Percentiles rank a stretch among this genome's conserved stretches.
These are phyloP conservation scores for Trichogramma evanescens DNA, from an alignment of 2,888 invertebrate species.

Conservation along the genomic window DNA sequence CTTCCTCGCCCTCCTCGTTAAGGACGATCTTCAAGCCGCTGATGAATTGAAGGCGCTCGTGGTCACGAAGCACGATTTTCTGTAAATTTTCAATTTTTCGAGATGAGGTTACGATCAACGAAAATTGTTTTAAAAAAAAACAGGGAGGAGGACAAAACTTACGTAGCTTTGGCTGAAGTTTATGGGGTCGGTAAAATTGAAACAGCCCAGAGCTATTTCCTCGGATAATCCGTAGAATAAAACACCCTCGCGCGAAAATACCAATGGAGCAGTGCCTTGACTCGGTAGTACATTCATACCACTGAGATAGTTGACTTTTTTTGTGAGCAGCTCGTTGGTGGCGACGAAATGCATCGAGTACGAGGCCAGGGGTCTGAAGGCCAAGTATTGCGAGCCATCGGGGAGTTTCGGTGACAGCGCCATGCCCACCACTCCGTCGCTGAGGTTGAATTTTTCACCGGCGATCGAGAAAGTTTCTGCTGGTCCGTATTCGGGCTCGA, in stretches of 20 bases:
- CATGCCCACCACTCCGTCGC: conserved; percentile 64
- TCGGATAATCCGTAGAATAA: conserved; percentile 41
- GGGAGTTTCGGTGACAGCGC: conserved; percentile 50
- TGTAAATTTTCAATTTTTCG: background rate
- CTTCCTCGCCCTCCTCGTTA: background rate
- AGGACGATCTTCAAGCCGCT: conserved; percentile 1
- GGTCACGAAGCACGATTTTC: background rate
- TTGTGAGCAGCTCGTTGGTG: background rate
- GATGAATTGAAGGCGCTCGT: background rate
- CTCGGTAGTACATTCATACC: conserved; percentile 15
- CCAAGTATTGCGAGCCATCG: conserved; percentile 14
- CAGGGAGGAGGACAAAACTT: background rate
- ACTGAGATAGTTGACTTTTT: background rate
- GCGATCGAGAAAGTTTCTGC: conserved; percentile 27
- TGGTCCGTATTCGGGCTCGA: conserved; percentile 14
- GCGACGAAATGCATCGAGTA: conserved; percentile 17
- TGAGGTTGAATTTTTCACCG: conserved; percentile 57
- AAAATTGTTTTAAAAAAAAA: background rate
- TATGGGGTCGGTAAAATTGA: conserved; percentile 28
- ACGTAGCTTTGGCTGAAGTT: background rate
- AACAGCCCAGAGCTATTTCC: conserved; percentile 42
- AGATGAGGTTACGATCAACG: background rate
- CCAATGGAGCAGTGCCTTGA: conserved; percentile 17
- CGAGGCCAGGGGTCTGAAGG: conserved; percentile 29
- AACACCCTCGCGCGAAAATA: conserved; percentile 28